phyloP scores from a whole-genome alignment of 1,140 invertebrate genomes.

The Pseudachorutes palmiensis region DNA sequence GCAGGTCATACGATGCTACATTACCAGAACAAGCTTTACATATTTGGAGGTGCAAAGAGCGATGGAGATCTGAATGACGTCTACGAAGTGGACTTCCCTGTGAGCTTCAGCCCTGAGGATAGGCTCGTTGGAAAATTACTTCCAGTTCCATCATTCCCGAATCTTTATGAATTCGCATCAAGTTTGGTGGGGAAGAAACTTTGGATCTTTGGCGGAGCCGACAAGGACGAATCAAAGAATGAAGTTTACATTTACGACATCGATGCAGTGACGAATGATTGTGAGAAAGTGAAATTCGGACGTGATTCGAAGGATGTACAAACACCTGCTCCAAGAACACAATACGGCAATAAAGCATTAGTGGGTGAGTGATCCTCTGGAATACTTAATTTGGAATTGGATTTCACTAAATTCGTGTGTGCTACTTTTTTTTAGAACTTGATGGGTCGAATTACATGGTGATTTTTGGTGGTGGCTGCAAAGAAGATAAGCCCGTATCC shows the following conservation, averaged over 20 bases:
- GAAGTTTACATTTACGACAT: not conserved
- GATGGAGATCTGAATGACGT: not conserved
- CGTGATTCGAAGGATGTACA: not conserved
- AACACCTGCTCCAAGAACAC: not conserved
- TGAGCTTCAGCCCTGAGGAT: not conserved
- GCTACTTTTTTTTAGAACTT: not conserved
- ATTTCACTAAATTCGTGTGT: not conserved
- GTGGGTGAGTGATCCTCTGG: not conserved
- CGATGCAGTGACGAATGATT: not conserved
- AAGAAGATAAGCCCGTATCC: not conserved
- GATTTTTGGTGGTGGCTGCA: conserved; percentile 1
- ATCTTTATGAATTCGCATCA: conserved; percentile 1
- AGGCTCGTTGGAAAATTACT: not conserved
- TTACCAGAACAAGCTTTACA: not conserved
- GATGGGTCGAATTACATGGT: not conserved
- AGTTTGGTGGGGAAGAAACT: not conserved
- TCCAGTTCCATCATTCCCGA: not conserved
- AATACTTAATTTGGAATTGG: not conserved
- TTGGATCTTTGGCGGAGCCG: not conserved
- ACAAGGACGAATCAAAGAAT: not conserved
- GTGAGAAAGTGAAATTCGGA: not conserved
- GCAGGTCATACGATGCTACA: not conserved
- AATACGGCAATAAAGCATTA: conserved; percentile 5
- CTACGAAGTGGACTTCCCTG: not conserved
- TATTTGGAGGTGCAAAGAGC: not conserved